phyloP scores from a whole-genome alignment of 2,888 invertebrate genomes.

The Lepidonotus clava region DNA sequence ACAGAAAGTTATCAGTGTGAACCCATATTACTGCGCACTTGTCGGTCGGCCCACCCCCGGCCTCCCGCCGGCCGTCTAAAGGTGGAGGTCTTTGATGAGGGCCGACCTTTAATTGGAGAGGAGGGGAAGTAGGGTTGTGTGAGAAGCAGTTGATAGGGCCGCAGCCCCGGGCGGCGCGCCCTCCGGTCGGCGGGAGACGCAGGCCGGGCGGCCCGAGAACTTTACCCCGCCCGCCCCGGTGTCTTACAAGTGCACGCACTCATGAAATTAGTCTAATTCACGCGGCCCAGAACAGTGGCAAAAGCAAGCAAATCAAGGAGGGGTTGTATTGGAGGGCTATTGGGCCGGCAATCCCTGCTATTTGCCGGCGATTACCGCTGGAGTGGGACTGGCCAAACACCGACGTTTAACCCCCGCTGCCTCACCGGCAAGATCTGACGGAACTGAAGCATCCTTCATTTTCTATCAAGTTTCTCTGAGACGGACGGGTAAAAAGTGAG shows the following conservation, averaged over 20 bases:
- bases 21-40: too few relatives aligned
- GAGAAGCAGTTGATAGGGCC: background rate
- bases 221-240: background rate
- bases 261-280: conserved; percentile 50
- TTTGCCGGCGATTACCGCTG: conserved; percentile 24
- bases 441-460: background rate
- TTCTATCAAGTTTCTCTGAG: conserved; percentile 27
- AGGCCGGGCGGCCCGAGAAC: conserved; percentile 29
- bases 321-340: background rate
- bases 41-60: background rate
- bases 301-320: conserved; percentile 26
- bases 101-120: background rate
- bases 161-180: background rate
- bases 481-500: background rate
- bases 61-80: background rate
- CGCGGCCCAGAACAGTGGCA: conserved; percentile 4
- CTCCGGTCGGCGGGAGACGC: background rate
- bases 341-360: background rate
- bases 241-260: conserved; percentile 41
- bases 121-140: background rate
- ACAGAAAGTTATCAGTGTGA: too few relatives aligned
- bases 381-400: conserved; percentile 4
- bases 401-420: background rate
- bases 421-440: conserved; percentile 17
- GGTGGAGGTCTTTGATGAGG: background rate